Percentiles rank a stretch among this genome's conserved stretches.
Conservation (phyloP, 2,888 invertebrate genomes). For the Lepeophtheirus nordmannii region DNA sequence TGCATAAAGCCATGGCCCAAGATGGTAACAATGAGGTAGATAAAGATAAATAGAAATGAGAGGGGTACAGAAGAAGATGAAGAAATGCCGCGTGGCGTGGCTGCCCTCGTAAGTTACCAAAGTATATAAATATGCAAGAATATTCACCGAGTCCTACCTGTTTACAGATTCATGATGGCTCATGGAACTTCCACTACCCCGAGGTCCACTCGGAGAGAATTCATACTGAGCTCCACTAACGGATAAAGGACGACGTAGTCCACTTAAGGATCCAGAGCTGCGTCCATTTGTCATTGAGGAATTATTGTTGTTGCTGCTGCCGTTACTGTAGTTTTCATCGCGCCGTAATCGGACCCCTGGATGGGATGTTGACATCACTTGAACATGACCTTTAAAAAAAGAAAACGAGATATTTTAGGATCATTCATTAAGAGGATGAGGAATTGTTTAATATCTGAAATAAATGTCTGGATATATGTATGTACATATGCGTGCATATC, state of each 20-base stretch:
- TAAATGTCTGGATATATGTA: no score
- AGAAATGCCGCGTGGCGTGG: no score
- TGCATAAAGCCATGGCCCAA: no score
- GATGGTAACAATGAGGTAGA: no score
- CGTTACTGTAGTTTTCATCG: not conserved
- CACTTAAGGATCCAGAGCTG: constrained; percentile 2
- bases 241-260: not conserved
- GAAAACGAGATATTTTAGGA: not conserved
- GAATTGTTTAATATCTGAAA: not conserved
- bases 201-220: not conserved
- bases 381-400: constrained; percentile 13
- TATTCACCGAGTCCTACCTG: no score
- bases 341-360: constrained; percentile 16
- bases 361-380: constrained; percentile 8
- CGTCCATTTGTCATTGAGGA: not conserved
- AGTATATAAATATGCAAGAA: no score
- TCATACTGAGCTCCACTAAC: not conserved
- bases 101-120: no score
- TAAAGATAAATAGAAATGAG: no score
- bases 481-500: no score
- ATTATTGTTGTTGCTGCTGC: not conserved
- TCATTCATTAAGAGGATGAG: not conserved
- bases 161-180: constrained; percentile 1
- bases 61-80: no score
- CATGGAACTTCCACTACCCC: not conserved